Percentiles rank a stretch among this genome's conserved stretches.
Conservation (phyloP, 2,888 invertebrate genomes). For the Scaptomyza reducta region DNA sequence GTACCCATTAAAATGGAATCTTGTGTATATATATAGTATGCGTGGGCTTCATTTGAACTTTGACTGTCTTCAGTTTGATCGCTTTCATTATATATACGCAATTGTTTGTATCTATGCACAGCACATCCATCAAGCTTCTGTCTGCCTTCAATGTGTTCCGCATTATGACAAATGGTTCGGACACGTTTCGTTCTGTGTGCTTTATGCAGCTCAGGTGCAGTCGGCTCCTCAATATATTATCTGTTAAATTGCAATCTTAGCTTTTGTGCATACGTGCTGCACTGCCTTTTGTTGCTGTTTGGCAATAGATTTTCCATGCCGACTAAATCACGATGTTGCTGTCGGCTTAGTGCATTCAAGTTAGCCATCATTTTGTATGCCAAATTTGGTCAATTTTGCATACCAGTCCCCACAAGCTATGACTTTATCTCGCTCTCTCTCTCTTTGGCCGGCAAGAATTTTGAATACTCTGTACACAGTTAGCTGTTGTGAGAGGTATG, state of each 20-base stretch:
- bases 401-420: conserved; percentile 28
- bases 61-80: conserved; percentile 26
- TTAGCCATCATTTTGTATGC: conserved; percentile 45
- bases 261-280: conserved; percentile 61
- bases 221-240: conserved; percentile 50
- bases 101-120: conserved; percentile 10
- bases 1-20: conserved; percentile 45
- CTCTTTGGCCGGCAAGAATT: conserved; percentile 3
- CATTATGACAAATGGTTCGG: conserved; percentile 71
- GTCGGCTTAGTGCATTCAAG: conserved; percentile 51
- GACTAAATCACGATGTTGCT: conserved; percentile 63
- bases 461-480: conserved; percentile 24
- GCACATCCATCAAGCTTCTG: conserved; percentile 35
- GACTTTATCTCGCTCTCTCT: conserved; percentile 1
- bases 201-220: conserved; percentile 70
- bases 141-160: conserved; percentile 56
- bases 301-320: conserved; percentile 53
- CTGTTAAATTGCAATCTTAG: conserved; percentile 67
- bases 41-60: conserved; percentile 44
- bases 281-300: conserved; percentile 43
- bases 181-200: conserved; percentile 42
- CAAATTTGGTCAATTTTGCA: conserved; percentile 67
- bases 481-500: background rate
- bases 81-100: background rate
- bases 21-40: conserved; percentile 5